Evolutionary conservation across 2,113 vertebrate species (phyloP).

Genomic region (Pelusios castaneus): DNA sequence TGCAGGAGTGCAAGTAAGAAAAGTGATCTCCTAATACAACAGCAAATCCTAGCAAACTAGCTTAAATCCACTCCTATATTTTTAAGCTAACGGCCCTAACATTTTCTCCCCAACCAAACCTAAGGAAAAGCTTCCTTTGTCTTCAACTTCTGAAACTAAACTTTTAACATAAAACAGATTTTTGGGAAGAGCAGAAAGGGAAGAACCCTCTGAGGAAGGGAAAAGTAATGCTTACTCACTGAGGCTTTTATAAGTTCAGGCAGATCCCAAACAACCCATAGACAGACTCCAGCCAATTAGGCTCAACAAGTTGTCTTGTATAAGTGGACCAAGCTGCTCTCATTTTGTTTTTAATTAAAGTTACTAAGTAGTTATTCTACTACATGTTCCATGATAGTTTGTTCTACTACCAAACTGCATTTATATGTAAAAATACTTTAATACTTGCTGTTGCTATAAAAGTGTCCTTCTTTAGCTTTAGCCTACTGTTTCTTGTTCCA

Average conservation of each 20-base stretch:
- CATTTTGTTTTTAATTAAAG: background rate
- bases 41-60: background rate
- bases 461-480: background rate
- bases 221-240: rapidly evolving
- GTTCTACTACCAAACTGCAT: background rate
- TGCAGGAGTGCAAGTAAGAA: background rate
- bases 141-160: background rate
- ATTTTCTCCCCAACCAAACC: background rate
- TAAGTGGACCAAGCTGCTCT: slow-evolving; percentile 53
- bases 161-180: rapidly evolving
- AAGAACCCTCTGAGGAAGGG: background rate
- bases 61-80: rapidly evolving
- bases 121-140: background rate
- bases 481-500: background rate
- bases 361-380: background rate
- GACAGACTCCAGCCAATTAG: slow-evolving; percentile 29
- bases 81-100: background rate
- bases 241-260: background rate
- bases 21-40: background rate
- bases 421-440: background rate
- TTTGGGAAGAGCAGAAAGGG: too few species aligned
- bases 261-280: background rate
- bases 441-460: background rate
- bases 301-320: background rate
- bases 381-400: background rate